Percentiles rank a stretch among this genome's conserved stretches.
Evolutionary conservation across 2,888 invertebrate genomes (phyloP).

Genomic region (Brachypalpus laphriformis): DNA sequence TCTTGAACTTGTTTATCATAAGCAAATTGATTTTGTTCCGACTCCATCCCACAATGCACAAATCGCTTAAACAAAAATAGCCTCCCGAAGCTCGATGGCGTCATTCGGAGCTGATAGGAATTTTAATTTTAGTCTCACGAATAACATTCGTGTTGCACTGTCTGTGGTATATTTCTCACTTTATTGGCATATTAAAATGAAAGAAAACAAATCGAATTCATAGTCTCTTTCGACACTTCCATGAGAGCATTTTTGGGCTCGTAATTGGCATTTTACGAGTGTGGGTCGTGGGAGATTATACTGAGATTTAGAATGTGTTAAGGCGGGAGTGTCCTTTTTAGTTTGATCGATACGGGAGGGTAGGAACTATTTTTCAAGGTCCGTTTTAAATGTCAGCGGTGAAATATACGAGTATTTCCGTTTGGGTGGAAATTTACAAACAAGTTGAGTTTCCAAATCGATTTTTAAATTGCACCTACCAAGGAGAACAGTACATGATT

Average conservation of each 20-base stretch:
- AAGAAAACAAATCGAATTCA: not conserved
- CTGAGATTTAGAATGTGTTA: not conserved
- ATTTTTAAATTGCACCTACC: not conserved
- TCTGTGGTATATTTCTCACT: not conserved
- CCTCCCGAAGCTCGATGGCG: not conserved
- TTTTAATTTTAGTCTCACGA: not conserved
- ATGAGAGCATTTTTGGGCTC: not conserved
- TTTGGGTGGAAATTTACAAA: not conserved
- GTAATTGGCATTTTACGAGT: not conserved
- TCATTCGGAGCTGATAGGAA: not conserved
- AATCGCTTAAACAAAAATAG: conserved; percentile 4
- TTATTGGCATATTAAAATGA: not conserved
- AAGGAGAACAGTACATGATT: not conserved
- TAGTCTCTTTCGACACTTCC: not conserved
- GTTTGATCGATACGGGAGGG: conserved; percentile 23
- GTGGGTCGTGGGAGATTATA: not conserved
- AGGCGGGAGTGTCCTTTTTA: not conserved
- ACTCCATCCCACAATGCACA: not conserved
- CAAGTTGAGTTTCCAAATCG: not conserved
- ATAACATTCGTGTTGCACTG: not conserved
- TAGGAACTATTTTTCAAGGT: not conserved
- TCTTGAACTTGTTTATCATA: not conserved
- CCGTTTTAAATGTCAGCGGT: conserved; percentile 4
- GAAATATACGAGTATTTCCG: not conserved
- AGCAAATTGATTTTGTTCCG: not conserved